These are phyloP conservation scores for Schlechtendalia chinensis DNA, from an alignment of 1,140 invertebrate genomes.

Conservation along the genomic window DNA sequence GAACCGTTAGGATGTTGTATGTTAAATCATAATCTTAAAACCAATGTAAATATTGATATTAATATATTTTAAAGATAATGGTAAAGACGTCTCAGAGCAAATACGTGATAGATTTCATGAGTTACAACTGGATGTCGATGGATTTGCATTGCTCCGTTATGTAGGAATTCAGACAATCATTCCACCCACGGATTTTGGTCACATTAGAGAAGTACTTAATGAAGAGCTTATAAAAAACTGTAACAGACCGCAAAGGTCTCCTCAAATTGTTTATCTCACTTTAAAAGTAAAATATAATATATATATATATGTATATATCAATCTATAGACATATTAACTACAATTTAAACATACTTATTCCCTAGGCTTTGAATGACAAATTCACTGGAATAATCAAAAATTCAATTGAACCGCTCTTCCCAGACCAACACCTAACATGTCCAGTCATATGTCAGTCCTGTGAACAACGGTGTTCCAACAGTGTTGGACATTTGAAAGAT, in stretches of 20 bases:
- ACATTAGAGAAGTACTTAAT: constrained; percentile 59
- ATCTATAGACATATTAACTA: neutral
- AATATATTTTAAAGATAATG: constrained; percentile 56
- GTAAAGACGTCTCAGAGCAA: constrained; percentile 67
- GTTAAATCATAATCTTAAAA: neutral
- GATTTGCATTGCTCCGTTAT: constrained; percentile 73
- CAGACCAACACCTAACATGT: constrained; percentile 81
- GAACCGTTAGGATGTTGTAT: constrained; percentile 53
- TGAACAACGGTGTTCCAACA: constrained; percentile 66
- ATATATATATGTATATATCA: neutral
- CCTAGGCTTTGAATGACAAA: constrained; percentile 71
- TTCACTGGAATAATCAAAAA: constrained; percentile 71
- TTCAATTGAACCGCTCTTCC: constrained; percentile 66
- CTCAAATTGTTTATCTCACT: constrained; percentile 66
- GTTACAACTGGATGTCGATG: constrained; percentile 66
- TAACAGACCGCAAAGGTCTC: constrained; percentile 67
- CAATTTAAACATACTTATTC: neutral
- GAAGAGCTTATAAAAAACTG: constrained; percentile 67
- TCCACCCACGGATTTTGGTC: constrained; percentile 61
- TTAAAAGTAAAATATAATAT: constrained; percentile 61
- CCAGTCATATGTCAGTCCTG: constrained; percentile 71
- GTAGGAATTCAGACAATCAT: constrained; percentile 64
- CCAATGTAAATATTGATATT: neutral
- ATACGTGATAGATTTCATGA: constrained; percentile 65
- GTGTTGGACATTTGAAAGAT: constrained; percentile 76